Base-by-base conservation (phyloP, 53 echinoderm and acorn worm genomes). In the Crossaster papposus region DNA sequence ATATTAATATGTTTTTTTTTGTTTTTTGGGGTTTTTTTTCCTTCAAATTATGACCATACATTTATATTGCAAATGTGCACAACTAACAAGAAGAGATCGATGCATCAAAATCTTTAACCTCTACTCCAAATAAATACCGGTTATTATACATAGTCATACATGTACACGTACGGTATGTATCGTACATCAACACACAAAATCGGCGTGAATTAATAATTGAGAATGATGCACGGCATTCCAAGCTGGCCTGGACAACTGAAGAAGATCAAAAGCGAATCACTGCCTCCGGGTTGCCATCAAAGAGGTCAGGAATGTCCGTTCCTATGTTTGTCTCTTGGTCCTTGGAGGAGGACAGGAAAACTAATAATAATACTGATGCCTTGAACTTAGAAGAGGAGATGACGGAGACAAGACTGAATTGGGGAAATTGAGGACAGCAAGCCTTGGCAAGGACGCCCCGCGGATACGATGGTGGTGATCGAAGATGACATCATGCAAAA, bases 231-330 rank as follows among this genome's bases (percentile, higher is more conserved):
- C 22, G n/a, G 24, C 68, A 68, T 68, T 68, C 6, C 68, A 28
- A 28, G 11, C 28, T 9, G 28, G 4, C 28, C 68, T 4, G 3
- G 68, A 28, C 68, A 17, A 68, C 28, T 28, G 22, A 14, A 81
- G 52, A 58, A 81, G 63, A 81, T 81, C 81, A 81, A 81, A 81
- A 81, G 63, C 81, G n/a, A 81, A 30, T 81, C 62, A 13, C 81
- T 20, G 52, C 81, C 36, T 58, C 20, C 17, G 81, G 81, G 54
- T 64, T 28, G 32, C 54, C 35, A 81, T 81, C 81, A 58, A 28
- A 8, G 36, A 34, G 81, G 81, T 58, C 81, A 58, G 81, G 58
- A 63, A 33, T 55, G 81, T 63, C 81, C 63, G 33, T 34, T 30
- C 28, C 17, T 26, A 68, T 68, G 24, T 68, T 20, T 26, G 68